Base-by-base conservation (phyloP, 2,797 vertebrate genomes). In the Anabas testudineus region DNA sequence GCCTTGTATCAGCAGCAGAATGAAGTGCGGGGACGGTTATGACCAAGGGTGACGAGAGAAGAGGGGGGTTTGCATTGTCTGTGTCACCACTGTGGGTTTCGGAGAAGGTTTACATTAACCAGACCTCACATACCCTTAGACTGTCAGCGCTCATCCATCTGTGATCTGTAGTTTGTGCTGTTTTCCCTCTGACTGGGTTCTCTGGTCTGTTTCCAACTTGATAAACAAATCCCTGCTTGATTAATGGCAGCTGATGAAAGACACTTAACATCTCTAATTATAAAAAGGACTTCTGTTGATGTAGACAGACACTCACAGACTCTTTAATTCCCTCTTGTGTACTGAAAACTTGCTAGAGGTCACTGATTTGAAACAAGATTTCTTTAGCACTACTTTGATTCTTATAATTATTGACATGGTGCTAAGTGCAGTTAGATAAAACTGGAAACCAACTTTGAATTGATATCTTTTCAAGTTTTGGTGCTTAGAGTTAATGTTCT, bases 1-100 rank as follows among this genome's bases (percentile, higher is more conserved):
- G 10, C 52, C 34, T 69, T 7, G 41, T 19, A 58, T 67, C 53
- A 51, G 56, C 54, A 8, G 15, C 63, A 69, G 57, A 41, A 55
- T 41, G 34, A 56, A 47, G 36, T 30, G 54, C 41, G 6, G 34
- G 19, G 30, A 46, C 55, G 46, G 53, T 36, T 28, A 21, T 51
- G 60, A 71, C 15, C 14, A 1, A 39, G 24, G 56, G 42, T 14
- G 65, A 57, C 21, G 16, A 48, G 32, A 24, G 15, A 14, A 6
- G 37, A 49, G 24, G 30, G 24, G 30, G 1, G 1, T 9, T 12
- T 10, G 14, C 22, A 9, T 34, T 34, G 10, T 69, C 41, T 26
- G 30, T 24, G 43, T 42, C 41, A 21, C 41, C 10, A 5, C 56
- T 19, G 14, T n/a, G 4, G n/a, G 15, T 42, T n/a, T 42, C 22